phyloP scores from a whole-genome alignment of 2,797 vertebrate species.

The Anguilla obscura region DNA sequence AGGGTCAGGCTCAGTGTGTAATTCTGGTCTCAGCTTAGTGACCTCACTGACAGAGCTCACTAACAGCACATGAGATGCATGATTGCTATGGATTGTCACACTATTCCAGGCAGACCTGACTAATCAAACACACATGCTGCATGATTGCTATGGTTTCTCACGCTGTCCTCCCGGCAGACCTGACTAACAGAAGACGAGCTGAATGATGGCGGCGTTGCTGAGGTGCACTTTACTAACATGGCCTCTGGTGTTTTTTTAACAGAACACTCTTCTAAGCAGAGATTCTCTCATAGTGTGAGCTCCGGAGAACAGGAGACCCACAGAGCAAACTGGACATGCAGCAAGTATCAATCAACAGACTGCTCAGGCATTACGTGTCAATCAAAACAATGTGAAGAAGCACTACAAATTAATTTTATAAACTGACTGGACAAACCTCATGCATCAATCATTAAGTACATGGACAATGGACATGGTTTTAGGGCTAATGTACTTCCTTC shows the following conservation, averaged over 20 bases:
- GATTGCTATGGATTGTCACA: constrained; percentile 22
- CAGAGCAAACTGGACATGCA: constrained; percentile 42
- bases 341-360: constrained; percentile 36
- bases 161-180: constrained; percentile 30
- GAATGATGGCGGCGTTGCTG: constrained; percentile 25
- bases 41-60: constrained; percentile 39
- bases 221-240: constrained; percentile 62
- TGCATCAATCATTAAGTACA: background rate
- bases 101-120: background rate
- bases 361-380: constrained; percentile 25
- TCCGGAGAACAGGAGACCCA: constrained; percentile 36
- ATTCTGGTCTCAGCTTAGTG: background rate
- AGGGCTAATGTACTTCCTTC: background rate
- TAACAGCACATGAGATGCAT: constrained; percentile 44
- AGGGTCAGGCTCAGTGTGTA: background rate
- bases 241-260: constrained; percentile 73
- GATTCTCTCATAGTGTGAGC: constrained; percentile 77
- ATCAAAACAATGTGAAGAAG: background rate
- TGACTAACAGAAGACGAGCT: constrained; percentile 48
- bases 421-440: background rate
- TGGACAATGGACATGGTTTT: background rate
- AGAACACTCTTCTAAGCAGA: constrained; percentile 77
- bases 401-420: background rate
- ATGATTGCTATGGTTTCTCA: background rate
- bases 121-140: constrained; percentile 8